Evolutionary conservation across 2,888 invertebrate genomes (phyloP), one percentile per base, ranked within the genome.

Genomic region (Erebia ligea): DNA sequence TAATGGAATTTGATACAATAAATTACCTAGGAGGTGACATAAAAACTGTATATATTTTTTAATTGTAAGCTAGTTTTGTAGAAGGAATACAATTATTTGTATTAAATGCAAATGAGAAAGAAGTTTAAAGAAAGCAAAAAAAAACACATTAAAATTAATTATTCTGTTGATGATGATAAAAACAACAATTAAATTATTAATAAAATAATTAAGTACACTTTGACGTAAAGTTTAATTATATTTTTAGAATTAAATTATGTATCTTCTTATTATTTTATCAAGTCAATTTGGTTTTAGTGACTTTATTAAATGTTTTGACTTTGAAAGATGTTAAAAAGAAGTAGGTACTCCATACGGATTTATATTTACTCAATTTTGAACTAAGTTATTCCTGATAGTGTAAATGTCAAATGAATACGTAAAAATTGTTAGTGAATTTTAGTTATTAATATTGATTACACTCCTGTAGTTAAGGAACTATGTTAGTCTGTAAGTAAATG

Each of bases 11-110:
- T 64, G 67, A 54, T 63, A 71, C 50, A 52, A 63, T 54, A 56
- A 66, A 63, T 66, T 63, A 40, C 57, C 73, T 74, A 74, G 74
- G 74, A 66, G 72, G 74, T 74, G 74, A 70, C 72, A 70, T 68
- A 25, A 45, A 57, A n/a, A 61, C 34, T 59, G 67, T 71, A 52
- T 73, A 71, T 71, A 73, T 67, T 71, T 67, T 64, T 71, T 67
- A 56, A 70, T 40, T 56, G n/a, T 56, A 66, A 66, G 42, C 1
- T 66, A 66, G 42, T 56, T 57, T 40, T 10, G 10, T 65, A 52
- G 13, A 34, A 34, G 34, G 6, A 52, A 34, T 52, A 52, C 40
- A n/a, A n/a, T n/a, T 40, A 15, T 45, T 62, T 62, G 21, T 62
- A 45, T 62, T 45, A 21, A 61, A 62, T 21, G 59, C n/a, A 59